Base-by-base conservation (phyloP, 2,113 vertebrate species). In the Elephas maximus region DNA sequence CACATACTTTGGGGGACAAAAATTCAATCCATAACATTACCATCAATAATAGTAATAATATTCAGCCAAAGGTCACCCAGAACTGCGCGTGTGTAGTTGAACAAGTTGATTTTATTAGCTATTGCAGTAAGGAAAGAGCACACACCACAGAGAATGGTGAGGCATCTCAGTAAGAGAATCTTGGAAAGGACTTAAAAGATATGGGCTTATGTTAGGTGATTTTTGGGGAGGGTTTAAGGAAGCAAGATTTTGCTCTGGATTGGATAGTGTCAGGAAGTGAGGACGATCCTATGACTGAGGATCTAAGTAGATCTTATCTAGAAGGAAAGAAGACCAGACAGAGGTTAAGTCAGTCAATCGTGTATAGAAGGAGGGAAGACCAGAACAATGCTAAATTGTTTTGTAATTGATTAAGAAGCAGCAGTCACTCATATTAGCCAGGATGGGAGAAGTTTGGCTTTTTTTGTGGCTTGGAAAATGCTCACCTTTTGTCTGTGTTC, bases 181-280 rank as follows among this genome's bases (percentile, higher is more conserved):
- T 77, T 80, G 57, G 51, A 78, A 88, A 88, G n/a, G 76, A 18
- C 21, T 94, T 60, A 8, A 23, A 48, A 20, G 6, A 5, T 30
- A 2, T 79, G 15, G 8, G 71, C 14, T 89, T 93, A 17, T n/a
- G 14, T 44, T 53, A 62, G 23, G 12, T 87, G 11, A 44, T 74
- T 92, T 92, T 92, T 69, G 48, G n/a, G 82, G n/a, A 48, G 12
- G 23, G 33, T 73, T 77, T 86, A 93, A 91, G 44, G 44, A 85
- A 82, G 60, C 30, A 62, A 3, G 15, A 37, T 26, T 82, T 91
- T 44, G 20, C 45, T 53, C 9, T 91, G 23, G 63, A 63, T 44
- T 91, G 37, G 24, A 28, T 33, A 33, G 10, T 74, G 0, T 76
- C 30, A 51, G 45, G 77, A 84, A 77, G 30, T 17, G 48, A 26